Conservation (phyloP, 1,140 invertebrate genomes). For the Zaprionus nigranus region DNA sequence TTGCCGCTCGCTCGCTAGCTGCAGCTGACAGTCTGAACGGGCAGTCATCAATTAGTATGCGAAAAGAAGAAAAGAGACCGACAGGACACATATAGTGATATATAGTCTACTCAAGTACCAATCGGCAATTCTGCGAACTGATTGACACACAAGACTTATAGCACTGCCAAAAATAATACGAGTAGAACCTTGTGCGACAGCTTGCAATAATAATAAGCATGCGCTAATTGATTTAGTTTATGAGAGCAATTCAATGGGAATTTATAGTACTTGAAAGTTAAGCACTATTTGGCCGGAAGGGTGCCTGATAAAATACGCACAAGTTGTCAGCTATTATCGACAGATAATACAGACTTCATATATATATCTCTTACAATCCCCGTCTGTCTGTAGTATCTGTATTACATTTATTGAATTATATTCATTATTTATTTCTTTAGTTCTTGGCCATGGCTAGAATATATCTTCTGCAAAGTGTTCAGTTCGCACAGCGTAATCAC, state of each 20-base stretch:
- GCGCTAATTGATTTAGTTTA: conserved; percentile 11
- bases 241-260: conserved; percentile 2
- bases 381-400: background rate
- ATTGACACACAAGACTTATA: conserved; percentile 3
- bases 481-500: conserved; percentile 17
- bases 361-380: background rate
- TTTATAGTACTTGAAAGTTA: background rate
- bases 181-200: background rate
- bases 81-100: background rate
- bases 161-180: background rate
- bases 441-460: background rate
- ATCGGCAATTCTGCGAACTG: conserved; percentile 3
- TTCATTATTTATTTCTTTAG: background rate
- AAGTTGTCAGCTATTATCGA: background rate
- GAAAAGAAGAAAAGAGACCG: background rate
- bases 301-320: background rate
- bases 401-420: background rate
- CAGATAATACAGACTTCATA: background rate
- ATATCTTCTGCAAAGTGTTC: background rate
- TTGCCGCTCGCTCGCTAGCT: conserved; percentile 24
- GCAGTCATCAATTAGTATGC: conserved; percentile 20
- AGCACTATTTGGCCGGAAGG: conserved; percentile 1
- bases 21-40: conserved; percentile 17
- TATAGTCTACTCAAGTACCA: background rate
- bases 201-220: conserved; percentile 4